These are phyloP conservation scores for Porites australiensis DNA, from an alignment of 64 coral and sea anemone genomes.

Conservation along the genomic window DNA sequence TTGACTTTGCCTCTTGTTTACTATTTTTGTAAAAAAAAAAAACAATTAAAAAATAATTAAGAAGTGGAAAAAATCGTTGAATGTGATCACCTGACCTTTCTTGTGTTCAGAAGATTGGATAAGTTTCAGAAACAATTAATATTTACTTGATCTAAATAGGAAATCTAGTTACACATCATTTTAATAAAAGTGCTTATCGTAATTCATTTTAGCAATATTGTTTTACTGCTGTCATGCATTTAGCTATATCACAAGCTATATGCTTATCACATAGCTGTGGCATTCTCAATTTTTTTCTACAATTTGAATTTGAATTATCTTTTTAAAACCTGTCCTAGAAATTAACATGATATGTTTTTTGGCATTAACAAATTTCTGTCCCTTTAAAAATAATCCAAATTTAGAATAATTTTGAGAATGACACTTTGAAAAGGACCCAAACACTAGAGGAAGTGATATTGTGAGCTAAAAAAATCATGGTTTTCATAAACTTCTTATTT, in stretches of 20 bases:
- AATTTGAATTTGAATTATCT: conserved; percentile 44
- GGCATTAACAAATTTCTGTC: conserved; percentile 62
- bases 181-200: conserved; percentile 44
- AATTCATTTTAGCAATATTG: conserved; percentile 50
- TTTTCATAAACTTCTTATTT: conserved; percentile 70
- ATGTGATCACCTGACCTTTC: conserved; percentile 56
- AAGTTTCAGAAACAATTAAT: conserved; percentile 51
- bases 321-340: conserved; percentile 62
- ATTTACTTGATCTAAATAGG: conserved; percentile 53
- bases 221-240: conserved; percentile 50
- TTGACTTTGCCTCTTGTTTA: conserved; percentile 68
- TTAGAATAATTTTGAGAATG: conserved; percentile 69
- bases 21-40: conserved; percentile 58
- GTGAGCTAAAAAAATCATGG: conserved; percentile 70
- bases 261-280: conserved; percentile 47
- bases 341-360: conserved; percentile 64
- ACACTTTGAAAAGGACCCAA: conserved; percentile 68
- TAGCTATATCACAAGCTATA: conserved; percentile 50
- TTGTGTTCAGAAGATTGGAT: conserved; percentile 51
- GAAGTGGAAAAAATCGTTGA: conserved; percentile 54
- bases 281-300: conserved; percentile 52
- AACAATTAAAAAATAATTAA: conserved; percentile 18
- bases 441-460: conserved; percentile 69
- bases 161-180: conserved; percentile 50
- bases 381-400: conserved; percentile 42